Conservation (phyloP, 2,113 vertebrate species). For the Hypanus sabinus region DNA sequence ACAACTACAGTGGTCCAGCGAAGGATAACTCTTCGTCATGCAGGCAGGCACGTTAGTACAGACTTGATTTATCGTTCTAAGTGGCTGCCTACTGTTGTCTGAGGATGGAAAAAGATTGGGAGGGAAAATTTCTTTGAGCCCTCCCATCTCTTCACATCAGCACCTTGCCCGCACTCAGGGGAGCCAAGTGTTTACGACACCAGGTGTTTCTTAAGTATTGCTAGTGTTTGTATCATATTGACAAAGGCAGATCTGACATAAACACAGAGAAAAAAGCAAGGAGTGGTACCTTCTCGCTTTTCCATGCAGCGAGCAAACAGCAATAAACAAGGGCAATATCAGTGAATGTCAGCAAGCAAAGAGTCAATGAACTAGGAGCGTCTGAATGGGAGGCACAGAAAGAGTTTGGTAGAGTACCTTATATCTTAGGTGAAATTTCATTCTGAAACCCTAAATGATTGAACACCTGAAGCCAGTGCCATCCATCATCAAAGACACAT, state of each 20-base stretch:
- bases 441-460: not conserved
- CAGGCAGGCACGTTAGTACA: not conserved
- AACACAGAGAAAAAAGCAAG: not conserved
- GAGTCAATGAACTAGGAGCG: too few species aligned
- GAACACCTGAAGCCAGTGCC: not conserved
- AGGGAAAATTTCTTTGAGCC: not conserved
- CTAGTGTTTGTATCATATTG: not conserved
- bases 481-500: too few species aligned
- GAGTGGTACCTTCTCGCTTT: not conserved
- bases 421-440: not conserved
- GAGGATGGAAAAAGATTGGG: not conserved
- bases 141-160: not conserved
- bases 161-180: not conserved
- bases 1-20: too few species aligned
- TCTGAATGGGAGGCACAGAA: too few species aligned
- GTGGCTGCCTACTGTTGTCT: not conserved
- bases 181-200: not conserved
- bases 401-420: too few species aligned
- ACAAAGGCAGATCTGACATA: too few species aligned
- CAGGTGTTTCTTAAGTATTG: not conserved
- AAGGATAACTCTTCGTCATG: too few species aligned
- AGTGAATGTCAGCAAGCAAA: not conserved
- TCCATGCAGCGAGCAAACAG: not conserved
- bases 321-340: not conserved
- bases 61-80: not conserved